Evolutionary conservation across 2,888 invertebrate genomes (phyloP).

Genomic region (Coelopa pilipes): DNA sequence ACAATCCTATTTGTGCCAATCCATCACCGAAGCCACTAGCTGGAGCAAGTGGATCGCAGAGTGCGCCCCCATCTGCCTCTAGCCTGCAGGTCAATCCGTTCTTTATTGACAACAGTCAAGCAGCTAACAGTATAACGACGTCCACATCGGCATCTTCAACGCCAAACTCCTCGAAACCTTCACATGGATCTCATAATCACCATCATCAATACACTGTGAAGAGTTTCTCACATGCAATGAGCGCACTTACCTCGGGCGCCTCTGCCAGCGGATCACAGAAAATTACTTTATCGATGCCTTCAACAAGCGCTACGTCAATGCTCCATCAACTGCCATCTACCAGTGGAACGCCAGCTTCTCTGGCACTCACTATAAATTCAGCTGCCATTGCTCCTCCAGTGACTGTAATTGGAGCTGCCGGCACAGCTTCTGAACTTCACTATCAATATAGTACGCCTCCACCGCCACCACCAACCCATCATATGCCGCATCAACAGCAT

Average conservation of each 20-base stretch:
- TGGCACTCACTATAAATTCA: conserved; percentile 48
- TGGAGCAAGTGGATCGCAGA: conserved; percentile 57
- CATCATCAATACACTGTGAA: conserved; percentile 62
- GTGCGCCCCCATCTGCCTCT: conserved; percentile 62
- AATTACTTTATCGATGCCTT: conserved; percentile 51
- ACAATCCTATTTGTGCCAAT: conserved; percentile 71
- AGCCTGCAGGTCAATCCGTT: conserved; percentile 61
- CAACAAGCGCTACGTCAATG: conserved; percentile 45
- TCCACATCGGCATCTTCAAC: conserved; percentile 56
- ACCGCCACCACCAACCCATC: conserved; percentile 44
- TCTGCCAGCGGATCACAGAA: conserved; percentile 45
- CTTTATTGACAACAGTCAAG: conserved; percentile 56
- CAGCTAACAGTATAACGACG: conserved; percentile 33
- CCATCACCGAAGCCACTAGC: conserved; percentile 69
- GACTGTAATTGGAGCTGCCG: conserved; percentile 37
- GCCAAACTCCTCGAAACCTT: conserved; percentile 59
- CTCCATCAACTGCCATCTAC: conserved; percentile 35
- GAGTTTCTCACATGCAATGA: conserved; percentile 62
- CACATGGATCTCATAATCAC: conserved; percentile 46
- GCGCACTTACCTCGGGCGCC: conserved; percentile 55
- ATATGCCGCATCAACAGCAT: conserved; percentile 42
- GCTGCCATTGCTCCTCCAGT: conserved; percentile 35
- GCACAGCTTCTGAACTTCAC: conserved; percentile 41
- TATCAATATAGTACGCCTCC: conserved; percentile 52
- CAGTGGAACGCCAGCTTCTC: conserved; percentile 40